Conservation (phyloP, 2,113 vertebrate species). For the Epinephelus fuscoguttatus region DNA sequence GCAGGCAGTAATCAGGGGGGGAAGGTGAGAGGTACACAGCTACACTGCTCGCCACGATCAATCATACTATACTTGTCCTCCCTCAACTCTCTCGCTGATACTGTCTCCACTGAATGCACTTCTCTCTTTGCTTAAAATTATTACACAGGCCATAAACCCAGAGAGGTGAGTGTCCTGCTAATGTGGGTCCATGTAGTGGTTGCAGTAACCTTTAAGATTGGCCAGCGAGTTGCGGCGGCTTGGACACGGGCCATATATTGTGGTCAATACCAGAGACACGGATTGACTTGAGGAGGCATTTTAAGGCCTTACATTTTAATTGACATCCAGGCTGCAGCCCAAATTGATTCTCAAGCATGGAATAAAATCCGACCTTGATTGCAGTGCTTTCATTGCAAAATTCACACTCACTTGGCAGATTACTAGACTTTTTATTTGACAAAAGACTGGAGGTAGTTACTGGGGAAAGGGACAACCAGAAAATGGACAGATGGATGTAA, state of each 20-base stretch:
- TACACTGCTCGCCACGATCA: constrained; percentile 76
- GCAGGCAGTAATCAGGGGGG: constrained; percentile 75
- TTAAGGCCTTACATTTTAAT: constrained; percentile 77
- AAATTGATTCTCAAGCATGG: constrained; percentile 53
- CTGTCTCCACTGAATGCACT: constrained; percentile 80
- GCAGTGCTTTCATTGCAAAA: constrained; percentile 24
- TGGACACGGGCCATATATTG: constrained; percentile 80
- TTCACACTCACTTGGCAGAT: constrained; percentile 2
- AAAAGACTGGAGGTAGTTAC: background rate
- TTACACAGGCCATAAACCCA: constrained; percentile 84
- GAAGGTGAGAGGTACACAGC: constrained; percentile 78
- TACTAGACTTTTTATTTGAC: background rate
- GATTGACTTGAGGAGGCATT: constrained; percentile 71
- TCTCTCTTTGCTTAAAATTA: constrained; percentile 85
- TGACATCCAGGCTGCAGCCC: constrained; percentile 52
- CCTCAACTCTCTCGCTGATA: constrained; percentile 78
- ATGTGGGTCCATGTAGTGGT: constrained; percentile 81
- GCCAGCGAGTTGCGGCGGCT: constrained; percentile 67
- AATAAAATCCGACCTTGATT: constrained; percentile 49
- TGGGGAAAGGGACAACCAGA: background rate
- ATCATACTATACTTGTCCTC: constrained; percentile 83
- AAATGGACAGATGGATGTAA: background rate
- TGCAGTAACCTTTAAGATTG: constrained; percentile 84
- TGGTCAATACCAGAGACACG: constrained; percentile 68
- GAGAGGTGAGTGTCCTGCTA: constrained; percentile 81